Percentiles rank a stretch among this genome's conserved stretches.
Evolutionary conservation across 1,140 invertebrate species (phyloP).

Genomic region (Bursaphelenchus mucronatus): DNA sequence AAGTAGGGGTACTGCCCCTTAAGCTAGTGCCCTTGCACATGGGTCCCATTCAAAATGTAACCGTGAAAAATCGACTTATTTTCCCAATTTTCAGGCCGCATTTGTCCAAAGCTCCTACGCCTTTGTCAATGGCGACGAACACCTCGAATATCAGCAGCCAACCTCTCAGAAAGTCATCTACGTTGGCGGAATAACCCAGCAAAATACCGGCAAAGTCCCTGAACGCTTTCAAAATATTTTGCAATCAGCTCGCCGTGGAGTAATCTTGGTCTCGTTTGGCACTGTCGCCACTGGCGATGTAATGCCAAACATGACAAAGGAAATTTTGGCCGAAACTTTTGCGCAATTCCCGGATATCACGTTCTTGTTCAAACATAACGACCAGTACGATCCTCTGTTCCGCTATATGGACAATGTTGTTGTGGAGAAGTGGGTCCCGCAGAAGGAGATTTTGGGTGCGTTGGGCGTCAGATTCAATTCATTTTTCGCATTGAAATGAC

Average conservation of each 20-base stretch:
- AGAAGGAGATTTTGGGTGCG: constrained; percentile 27
- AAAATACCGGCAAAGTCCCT: not conserved
- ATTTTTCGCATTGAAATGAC: no score
- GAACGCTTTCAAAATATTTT: not conserved
- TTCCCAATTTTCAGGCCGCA: no score
- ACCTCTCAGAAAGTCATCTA: constrained; percentile 9
- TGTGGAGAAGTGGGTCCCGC: constrained; percentile 29
- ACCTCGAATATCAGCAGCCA: constrained; percentile 11
- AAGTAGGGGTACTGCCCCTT: no score
- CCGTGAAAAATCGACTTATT: no score
- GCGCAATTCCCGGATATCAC: constrained; percentile 25
- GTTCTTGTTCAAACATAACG: constrained; percentile 32
- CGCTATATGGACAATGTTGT: constrained; percentile 19
- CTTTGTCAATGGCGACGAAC: constrained; percentile 14
- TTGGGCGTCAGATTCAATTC: no score
- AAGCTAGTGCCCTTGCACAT: no score
- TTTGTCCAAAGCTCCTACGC: not conserved
- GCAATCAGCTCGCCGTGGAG: no score
- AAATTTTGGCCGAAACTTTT: constrained; percentile 24
- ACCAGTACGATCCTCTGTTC: not conserved
- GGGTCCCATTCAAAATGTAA: no score
- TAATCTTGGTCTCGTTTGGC: not conserved
- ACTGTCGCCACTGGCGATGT: not conserved
- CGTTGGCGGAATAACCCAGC: constrained; percentile 15
- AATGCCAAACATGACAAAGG: constrained; percentile 6